Evolutionary conservation across 2,113 vertebrate species (phyloP), one percentile per base, ranked within the genome.

Genomic region (Ursus arctos): DNA sequence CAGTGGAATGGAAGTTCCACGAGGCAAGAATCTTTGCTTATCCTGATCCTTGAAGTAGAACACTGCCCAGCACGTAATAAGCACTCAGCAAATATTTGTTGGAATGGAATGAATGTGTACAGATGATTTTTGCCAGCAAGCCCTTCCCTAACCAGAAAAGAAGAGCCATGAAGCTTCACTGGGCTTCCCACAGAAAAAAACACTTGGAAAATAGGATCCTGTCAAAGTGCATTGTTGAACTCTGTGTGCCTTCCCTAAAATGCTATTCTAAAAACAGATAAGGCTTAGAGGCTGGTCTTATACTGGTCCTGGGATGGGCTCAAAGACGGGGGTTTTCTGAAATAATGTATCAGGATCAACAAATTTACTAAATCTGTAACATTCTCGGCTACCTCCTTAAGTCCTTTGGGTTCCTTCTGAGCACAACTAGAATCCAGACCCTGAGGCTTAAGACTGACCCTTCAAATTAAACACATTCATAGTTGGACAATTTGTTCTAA

Each of bases 401-500:
- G 51, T n/a, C 57, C 65, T 55, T 80, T 81, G 85, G 74, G 57
- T 72, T 72, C 22, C 59, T 81, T 69, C 49, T 43, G 82, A 63
- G 24, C 90, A 93, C 76, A 95, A 4, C 77, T 80, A 88, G 65
- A 31, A 87, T 94, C 90, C 80, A 89, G 89, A 95, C 51, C 55
- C 72, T 63, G 87, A 93, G 89, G 63, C 36, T 16, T 86, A 77
- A 97, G 72, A 83, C 8, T 61, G 71, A 83, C 84, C 77, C 59
- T 93, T 76, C 81, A 63, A 84, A 95, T 96, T 80, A 91, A 91
- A 87, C 19, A 26, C 49, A 89, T 69, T 74, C 36, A 11, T n/a
- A 74, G 4, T 40, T 72, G 51, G 71, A 87, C 8, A 65, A 49
- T 85, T 93, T 77, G 43, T 51, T 81, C 51, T 91, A 85, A 97